These are phyloP conservation scores for Gavialis gangeticus DNA, from an alignment of 2,113 vertebrate genomes.

Conservation along the genomic window DNA sequence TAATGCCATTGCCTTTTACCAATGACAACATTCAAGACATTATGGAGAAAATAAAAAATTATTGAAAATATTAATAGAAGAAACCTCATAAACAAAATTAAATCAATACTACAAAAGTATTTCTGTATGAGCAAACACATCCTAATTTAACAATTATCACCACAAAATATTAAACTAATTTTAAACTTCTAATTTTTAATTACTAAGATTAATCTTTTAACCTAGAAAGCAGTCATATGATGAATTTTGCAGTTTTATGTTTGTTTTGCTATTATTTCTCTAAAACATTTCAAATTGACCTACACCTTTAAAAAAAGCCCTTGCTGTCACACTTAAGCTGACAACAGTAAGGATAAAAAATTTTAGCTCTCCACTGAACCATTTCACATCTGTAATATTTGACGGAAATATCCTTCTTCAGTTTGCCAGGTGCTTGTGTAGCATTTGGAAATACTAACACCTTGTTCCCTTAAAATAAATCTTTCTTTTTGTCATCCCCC, in stretches of 20 bases:
- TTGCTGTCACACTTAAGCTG: not conserved
- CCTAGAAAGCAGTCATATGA: not conserved
- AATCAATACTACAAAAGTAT: not conserved
- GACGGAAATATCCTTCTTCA: not conserved
- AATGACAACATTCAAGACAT: not conserved
- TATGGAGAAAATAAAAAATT: constrained; percentile 19
- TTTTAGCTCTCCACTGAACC: not conserved
- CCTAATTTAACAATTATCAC: constrained; percentile 17
- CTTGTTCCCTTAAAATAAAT: not conserved
- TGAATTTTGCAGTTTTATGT: not conserved
- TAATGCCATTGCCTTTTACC: not conserved
- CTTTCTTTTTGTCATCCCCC: not conserved
- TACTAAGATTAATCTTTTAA: not conserved
- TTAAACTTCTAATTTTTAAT: constrained; percentile 11
- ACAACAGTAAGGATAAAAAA: not conserved
- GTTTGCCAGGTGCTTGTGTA: not conserved
- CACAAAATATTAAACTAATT: constrained; percentile 24
- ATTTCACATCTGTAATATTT: not conserved
- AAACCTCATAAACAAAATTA: not conserved
- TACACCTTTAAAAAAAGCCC: not conserved
- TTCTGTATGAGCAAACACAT: not conserved
- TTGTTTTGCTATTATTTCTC: not conserved
- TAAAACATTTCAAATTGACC: not conserved
- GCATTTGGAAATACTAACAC: not conserved
- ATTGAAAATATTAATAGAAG: not conserved